Evolutionary conservation across 2,888 invertebrate species (phyloP).

Genomic region (Nowickia ferox): DNA sequence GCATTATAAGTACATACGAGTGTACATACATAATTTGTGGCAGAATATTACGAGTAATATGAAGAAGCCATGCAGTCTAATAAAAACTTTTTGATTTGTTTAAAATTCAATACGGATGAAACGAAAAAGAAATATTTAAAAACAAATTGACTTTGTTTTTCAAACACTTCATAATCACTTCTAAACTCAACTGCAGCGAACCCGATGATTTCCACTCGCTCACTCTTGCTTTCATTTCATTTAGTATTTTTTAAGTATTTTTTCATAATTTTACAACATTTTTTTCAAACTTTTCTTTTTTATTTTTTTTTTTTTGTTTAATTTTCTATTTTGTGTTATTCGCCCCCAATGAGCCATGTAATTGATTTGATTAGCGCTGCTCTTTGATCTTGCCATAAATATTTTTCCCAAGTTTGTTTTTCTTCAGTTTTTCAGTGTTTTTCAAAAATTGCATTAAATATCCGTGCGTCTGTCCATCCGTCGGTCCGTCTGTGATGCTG

Average conservation of each 20-base stretch:
- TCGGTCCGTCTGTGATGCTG: not conserved
- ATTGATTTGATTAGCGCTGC: conserved; percentile 71
- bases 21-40: not conserved
- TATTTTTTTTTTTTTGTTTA: not conserved
- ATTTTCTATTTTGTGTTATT: conserved; percentile 33
- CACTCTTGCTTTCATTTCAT: conserved; percentile 12
- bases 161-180: conserved; percentile 72
- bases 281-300: conserved; percentile 7
- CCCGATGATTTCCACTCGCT: not conserved
- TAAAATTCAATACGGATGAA: conserved; percentile 45
- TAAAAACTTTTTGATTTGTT: conserved; percentile 54
- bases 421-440: conserved; percentile 52
- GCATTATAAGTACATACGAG: not conserved
- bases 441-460: conserved; percentile 69
- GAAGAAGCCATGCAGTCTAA: conserved; percentile 58
- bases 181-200: conserved; percentile 55
- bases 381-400: conserved; percentile 65
- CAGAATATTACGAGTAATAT: not conserved
- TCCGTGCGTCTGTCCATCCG: conserved; percentile 45
- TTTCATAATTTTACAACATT: conserved; percentile 18
- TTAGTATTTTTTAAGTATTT: not conserved
- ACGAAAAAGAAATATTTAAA: conserved; percentile 17
- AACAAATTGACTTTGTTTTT: conserved; percentile 65
- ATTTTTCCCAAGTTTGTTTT: conserved; percentile 60
- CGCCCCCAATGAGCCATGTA: conserved; percentile 58